Evolutionary conservation across 2,797 vertebrate genomes (phyloP), one percentile per base, ranked within the genome.

Genomic region (Lophotriccus pileatus): DNA sequence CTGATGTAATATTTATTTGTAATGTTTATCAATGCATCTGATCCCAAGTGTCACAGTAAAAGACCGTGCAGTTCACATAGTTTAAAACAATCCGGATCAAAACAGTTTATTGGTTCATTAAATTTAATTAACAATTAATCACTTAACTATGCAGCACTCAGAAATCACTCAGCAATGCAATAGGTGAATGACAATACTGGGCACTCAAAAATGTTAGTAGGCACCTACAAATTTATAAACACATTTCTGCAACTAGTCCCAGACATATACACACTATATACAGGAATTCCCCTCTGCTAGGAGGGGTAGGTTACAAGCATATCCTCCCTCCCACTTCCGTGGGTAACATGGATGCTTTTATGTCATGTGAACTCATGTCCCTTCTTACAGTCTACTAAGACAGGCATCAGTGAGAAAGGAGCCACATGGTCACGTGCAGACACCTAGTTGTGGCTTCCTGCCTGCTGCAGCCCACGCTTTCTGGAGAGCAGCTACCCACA

Each of bases 381-480:
- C 64, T 58, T 67, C 63, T 36, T 32, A 62, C n/a, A 72, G 15
- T 16, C 34, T 47, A 6, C 32, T 27, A 8, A 74, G 46, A 39
- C 28, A 19, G 15, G 15, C 28, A 15, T 21, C 34, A 30, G 12
- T 55, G 46, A 77, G 70, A 74, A 59, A 39, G 49, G 27, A 30
- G 36, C 9, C 39, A 25, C 22, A 14, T 0, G 0, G 14, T 39
- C 52, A 41, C 28, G 8, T 5, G 9, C 41, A 14, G 12, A 20
- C 41, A 46, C 12, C n/a, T 14, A 39, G 12, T 34, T 34, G 36
- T 36, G 20, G 18, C 30, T 22, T 66, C 25, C 52, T 67, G 17
- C n/a, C 52, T 70, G 30, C n/a, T 43, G 39, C 36, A 37, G 34
- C n/a, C 58, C 37, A 23, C 0, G 0, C 17, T 37, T 12, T 25